These are phyloP conservation scores for Lytechinus variegatus DNA, from an alignment of 35 echinoderm and acorn worm genomes.

Conservation along the genomic window DNA sequence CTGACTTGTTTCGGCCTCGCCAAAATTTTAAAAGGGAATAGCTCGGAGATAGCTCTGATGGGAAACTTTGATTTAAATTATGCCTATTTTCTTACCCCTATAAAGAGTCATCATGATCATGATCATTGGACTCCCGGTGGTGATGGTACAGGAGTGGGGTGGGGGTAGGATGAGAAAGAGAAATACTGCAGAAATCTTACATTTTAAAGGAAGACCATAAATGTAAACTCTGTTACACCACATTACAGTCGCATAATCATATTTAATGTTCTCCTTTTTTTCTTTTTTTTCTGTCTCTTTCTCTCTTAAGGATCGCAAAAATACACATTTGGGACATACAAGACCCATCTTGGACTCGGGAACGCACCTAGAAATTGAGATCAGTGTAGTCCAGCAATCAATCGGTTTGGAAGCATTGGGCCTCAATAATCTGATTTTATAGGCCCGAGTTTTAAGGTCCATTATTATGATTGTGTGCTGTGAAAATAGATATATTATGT, in stretches of 20 bases:
- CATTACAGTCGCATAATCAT: neutral
- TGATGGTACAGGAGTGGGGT: no score
- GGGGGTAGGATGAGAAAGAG: no score
- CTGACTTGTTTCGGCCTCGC: no score
- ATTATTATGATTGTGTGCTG: neutral
- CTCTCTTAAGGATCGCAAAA: conserved; percentile 80
- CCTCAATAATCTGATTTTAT: neutral
- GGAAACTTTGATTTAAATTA: no score
- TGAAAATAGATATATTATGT: neutral
- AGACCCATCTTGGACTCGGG: conserved; percentile 92
- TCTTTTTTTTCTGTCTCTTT: no score
- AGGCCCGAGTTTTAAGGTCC: neutral
- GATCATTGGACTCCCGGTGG: no score
- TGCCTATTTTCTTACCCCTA: no score
- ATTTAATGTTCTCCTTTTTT: neutral
- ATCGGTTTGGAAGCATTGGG: neutral
- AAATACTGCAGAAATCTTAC: no score
- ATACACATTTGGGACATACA: conserved; percentile 96
- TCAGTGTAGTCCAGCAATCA: neutral
- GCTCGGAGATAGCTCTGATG: no score
- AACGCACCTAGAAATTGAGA: conserved; percentile 93
- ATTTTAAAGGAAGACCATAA: no score
- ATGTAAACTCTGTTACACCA: neutral
- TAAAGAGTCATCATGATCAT: no score
- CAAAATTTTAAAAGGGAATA: no score